Conservation (phyloP, 2,113 vertebrate species). For the Brachypodius melanocephalos region DNA sequence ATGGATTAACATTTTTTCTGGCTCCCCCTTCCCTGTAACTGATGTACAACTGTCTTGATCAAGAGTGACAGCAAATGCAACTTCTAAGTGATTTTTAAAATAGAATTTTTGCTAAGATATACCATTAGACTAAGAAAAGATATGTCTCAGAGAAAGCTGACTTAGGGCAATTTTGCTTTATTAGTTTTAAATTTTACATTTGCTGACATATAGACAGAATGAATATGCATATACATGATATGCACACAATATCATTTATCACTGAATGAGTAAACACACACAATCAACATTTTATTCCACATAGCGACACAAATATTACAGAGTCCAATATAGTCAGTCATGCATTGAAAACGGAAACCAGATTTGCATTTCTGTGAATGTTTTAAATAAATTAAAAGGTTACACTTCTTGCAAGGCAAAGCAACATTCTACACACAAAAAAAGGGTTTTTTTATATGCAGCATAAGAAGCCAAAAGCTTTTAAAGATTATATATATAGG, state of each 20-base stretch:
- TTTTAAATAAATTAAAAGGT: neutral
- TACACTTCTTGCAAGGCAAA: neutral
- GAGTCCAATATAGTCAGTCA: neutral
- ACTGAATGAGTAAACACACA: neutral
- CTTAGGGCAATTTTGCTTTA: neutral
- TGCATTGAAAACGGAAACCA: neutral
- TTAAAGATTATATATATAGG: neutral
- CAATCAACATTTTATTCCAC: neutral
- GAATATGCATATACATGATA: neutral
- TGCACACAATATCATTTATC: neutral
- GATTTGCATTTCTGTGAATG: neutral
- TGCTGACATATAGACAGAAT: neutral
- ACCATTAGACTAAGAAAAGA: neutral
- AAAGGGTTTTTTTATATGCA: fast-evolving
- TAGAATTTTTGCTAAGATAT: neutral
- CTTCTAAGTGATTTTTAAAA: neutral
- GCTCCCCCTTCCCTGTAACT: neutral
- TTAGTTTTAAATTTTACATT: neutral
- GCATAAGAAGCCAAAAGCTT: neutral
- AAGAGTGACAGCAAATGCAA: constrained; percentile 10
- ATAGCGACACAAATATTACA: neutral
- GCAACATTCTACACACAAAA: neutral
- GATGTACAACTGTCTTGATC: neutral
- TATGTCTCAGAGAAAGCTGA: neutral
- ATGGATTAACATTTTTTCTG: neutral